Evolutionary conservation across 1,140 invertebrate species (phyloP).

Genomic region (Heliconius hewitsoni): DNA sequence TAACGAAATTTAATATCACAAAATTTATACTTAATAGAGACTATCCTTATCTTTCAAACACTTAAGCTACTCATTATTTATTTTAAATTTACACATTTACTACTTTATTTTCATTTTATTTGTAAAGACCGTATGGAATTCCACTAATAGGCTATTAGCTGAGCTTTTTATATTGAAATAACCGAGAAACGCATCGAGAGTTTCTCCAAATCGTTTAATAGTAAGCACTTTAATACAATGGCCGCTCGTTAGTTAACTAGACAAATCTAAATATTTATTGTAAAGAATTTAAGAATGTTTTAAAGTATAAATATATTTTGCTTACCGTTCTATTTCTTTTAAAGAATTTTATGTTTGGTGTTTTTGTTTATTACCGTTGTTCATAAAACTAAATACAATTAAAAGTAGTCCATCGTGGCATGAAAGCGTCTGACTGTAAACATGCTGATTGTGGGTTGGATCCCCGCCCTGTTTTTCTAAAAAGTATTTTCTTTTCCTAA

Average conservation of each 20-base stretch:
- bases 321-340: background rate
- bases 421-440: too few species aligned
- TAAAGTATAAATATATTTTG: background rate
- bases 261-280: constrained; percentile 5
- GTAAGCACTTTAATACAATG: background rate
- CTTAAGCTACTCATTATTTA: background rate
- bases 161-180: constrained; percentile 7
- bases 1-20: background rate
- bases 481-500: too few species aligned
- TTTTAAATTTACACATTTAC: background rate
- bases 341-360: background rate
- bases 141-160: constrained; percentile 3
- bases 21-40: too few species aligned
- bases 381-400: too few species aligned
- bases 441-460: too few species aligned
- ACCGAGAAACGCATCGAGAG: constrained; percentile 6
- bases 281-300: background rate
- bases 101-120: background rate
- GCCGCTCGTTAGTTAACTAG: constrained; percentile 9
- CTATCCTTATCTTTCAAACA: background rate
- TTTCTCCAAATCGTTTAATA: constrained; percentile 10
- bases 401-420: too few species aligned
- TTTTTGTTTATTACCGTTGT: too few species aligned
- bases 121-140: constrained; percentile 5
- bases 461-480: too few species aligned